phyloP scores from a whole-genome alignment of 2,113 vertebrate genomes.

The Malurus elegans region DNA sequence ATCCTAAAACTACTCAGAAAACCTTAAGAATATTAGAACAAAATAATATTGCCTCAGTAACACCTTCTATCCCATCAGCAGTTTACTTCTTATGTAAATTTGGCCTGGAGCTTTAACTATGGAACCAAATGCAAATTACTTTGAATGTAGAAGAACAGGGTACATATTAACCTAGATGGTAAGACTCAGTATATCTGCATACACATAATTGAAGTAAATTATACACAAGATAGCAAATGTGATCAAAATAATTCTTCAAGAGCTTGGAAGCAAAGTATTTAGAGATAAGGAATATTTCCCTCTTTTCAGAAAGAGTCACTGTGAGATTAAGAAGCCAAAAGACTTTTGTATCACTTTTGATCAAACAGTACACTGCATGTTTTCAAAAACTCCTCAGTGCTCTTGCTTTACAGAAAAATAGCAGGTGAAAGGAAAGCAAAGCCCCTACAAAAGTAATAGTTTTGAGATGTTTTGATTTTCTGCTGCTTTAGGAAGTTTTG shows the following conservation, averaged over 20 bases:
- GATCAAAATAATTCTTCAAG: background rate
- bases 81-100: background rate
- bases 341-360: background rate
- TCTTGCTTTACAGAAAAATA: background rate
- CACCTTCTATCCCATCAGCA: background rate
- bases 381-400: background rate
- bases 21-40: background rate
- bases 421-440: background rate
- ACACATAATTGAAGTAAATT: background rate
- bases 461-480: background rate
- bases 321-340: background rate
- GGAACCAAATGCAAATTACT: background rate
- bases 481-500: background rate
- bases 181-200: background rate
- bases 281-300: background rate
- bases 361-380: background rate
- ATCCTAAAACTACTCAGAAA: background rate
- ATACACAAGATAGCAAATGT: background rate
- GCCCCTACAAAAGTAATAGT: background rate
- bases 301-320: background rate
- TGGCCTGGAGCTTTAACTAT: background rate
- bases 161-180: background rate
- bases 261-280: background rate
- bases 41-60: background rate
- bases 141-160: background rate